phyloP scores from a whole-genome alignment of 2,113 vertebrate genomes.

The Montifringilla adamsi region DNA sequence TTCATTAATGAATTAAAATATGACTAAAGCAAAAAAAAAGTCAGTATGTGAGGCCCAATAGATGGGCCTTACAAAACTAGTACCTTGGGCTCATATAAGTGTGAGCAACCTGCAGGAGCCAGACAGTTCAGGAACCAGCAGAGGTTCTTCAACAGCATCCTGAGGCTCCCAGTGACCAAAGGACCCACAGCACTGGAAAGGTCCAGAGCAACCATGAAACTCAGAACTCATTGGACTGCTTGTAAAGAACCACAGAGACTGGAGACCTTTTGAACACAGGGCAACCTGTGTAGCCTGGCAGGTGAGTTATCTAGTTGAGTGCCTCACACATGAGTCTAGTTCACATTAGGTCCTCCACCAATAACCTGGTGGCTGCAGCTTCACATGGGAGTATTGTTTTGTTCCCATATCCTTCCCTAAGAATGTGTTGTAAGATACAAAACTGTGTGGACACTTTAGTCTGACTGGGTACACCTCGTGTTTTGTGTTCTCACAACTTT shows the following conservation, averaged over 20 bases:
- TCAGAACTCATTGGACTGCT: not conserved
- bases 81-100: not conserved
- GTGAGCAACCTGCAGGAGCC: not conserved
- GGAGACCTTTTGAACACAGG: not conserved
- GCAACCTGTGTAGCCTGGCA: not conserved
- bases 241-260: not conserved
- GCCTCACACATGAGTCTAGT: not conserved
- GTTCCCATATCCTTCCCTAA: not conserved
- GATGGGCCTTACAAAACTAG: not conserved
- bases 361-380: not conserved
- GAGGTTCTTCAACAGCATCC: not conserved
- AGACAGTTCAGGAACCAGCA: not conserved
- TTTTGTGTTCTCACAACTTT: not conserved
- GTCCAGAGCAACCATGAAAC: not conserved
- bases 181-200: not conserved
- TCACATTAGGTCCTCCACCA: not conserved
- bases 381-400: not conserved
- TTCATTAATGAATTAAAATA: not conserved
- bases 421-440: not conserved
- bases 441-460: not conserved
- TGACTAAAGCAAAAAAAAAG: not conserved
- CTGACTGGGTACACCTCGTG: not conserved
- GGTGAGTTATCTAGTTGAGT: not conserved
- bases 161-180: not conserved
- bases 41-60: not conserved